Base-by-base conservation (phyloP, 2,888 invertebrate genomes). In the Lapara coniferarum region DNA sequence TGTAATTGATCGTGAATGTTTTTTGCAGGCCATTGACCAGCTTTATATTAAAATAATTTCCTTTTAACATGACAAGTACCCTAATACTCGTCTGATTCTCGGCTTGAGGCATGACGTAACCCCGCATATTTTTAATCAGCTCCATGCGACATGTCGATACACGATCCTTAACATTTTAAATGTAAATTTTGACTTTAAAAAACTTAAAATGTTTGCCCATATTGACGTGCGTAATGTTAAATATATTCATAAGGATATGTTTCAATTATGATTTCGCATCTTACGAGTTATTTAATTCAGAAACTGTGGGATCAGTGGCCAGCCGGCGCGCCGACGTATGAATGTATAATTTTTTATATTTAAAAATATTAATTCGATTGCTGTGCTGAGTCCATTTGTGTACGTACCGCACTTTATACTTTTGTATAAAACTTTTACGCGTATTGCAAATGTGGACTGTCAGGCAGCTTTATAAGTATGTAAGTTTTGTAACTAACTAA, bases 231-330 rank as follows among this genome's bases (percentile, higher is more conserved):
- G 72, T 81, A 82, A 84, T 78, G 81, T 77, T 79, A 80, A 83
- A 84, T 79, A 83, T 85, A 85, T 85, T 83, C 84, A 85, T 80
- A 81, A 80, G 80, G 71, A 80, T 77, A 84, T 85, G 87, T 87
- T 88, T 88, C 89, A 90, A 90, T 90, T 89, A 86, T 87, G 86
- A 85, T 84, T 85, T 82, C 80, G 81, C 81, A 81, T 72, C 72
- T 63, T 63, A 63, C 79, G 75, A 81, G 77, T 81, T 81, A 81
- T 84, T 85, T 86, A 88, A 88, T 85, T 85, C 86, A 77, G 75
- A 74, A 78, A 73, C 76, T 78, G 77, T 3, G 77, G 78, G 77
- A 83, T 78, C 81, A 81, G 79, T 83, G 78, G 79, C 77, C 78
- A 73, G 75, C 66, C 70, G 58, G 66, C 69, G 71, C 73, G 76